Percentiles rank a stretch among this genome's conserved stretches.
These are phyloP conservation scores for Saccopteryx bilineata DNA, from an alignment of 2,113 vertebrate species.

Conservation along the genomic window DNA sequence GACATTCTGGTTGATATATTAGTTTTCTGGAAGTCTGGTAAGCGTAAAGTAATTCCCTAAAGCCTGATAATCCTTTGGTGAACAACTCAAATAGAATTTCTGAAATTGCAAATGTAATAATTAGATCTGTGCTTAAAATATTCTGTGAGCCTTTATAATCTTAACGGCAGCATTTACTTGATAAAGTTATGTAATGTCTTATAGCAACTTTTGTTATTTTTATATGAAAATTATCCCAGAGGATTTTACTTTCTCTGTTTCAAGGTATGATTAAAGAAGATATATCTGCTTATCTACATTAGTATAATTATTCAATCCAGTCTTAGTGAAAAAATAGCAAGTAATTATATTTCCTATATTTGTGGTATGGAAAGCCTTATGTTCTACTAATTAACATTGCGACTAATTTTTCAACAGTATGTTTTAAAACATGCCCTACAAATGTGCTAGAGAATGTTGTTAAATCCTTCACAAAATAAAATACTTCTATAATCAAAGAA, in stretches of 20 bases:
- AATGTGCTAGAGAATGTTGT: neutral
- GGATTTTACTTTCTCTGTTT: neutral
- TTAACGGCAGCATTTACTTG: constrained; percentile 34
- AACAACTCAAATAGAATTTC: neutral
- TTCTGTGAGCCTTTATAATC: neutral
- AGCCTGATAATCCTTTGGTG: constrained; percentile 1
- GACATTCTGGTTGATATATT: neutral
- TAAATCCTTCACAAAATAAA: neutral
- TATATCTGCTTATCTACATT: neutral
- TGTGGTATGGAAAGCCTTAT: neutral
- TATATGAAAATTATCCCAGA: neutral
- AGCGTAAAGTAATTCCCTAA: constrained; percentile 18
- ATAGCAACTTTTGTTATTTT: neutral
- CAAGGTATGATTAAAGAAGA: neutral
- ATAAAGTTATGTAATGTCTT: neutral
- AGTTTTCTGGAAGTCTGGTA: neutral
- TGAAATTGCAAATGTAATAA: constrained; percentile 16
- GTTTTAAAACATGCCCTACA: neutral
- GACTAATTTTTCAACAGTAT: neutral
- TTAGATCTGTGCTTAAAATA: neutral
- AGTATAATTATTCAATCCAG: neutral
- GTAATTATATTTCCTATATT: neutral
- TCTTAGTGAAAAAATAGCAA: neutral
- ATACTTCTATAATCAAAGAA: neutral
- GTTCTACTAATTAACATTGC: neutral